phyloP scores from a whole-genome alignment of 2,113 vertebrate genomes.

The Ammodytes marinus region DNA sequence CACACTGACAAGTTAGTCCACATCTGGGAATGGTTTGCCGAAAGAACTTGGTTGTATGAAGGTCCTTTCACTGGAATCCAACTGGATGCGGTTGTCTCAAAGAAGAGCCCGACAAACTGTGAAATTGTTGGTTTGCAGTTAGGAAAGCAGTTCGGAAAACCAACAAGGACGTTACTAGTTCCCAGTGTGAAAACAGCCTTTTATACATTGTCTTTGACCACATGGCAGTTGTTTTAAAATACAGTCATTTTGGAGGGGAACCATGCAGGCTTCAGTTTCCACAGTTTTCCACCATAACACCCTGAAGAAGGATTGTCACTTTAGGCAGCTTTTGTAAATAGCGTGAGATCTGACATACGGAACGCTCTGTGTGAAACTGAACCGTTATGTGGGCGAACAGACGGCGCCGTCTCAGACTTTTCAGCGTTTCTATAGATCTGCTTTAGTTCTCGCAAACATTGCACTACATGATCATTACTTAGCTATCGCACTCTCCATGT shows the following conservation, averaged over 20 bases:
- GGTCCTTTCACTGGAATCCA: background rate
- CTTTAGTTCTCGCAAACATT: slow-evolving; percentile 79
- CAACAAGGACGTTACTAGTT: background rate
- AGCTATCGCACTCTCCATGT: slow-evolving; percentile 79
- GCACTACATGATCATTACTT: slow-evolving; percentile 78
- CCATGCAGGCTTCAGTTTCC: slow-evolving; percentile 43
- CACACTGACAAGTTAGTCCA: slow-evolving; percentile 20
- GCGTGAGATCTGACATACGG: slow-evolving; percentile 56
- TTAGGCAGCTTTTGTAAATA: slow-evolving; percentile 81
- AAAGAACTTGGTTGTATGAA: background rate
- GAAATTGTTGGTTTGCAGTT: background rate
- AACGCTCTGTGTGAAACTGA: slow-evolving; percentile 55
- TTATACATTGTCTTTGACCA: slow-evolving; percentile 17
- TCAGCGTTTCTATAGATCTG: slow-evolving; percentile 75
- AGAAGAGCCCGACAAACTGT: background rate
- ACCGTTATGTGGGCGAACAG: slow-evolving; percentile 33
- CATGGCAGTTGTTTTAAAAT: slow-evolving; percentile 21
- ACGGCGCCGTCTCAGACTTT: slow-evolving; percentile 67
- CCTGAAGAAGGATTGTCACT: slow-evolving; percentile 65
- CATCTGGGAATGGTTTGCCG: slow-evolving; percentile 8
- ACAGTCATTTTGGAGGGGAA: slow-evolving; percentile 16
- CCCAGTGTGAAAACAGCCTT: slow-evolving; percentile 34
- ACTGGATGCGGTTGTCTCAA: background rate
- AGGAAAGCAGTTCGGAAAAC: background rate
- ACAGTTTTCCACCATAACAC: slow-evolving; percentile 49